phyloP scores from a whole-genome alignment of 2,113 vertebrate genomes.

The Nannospalax galili region DNA sequence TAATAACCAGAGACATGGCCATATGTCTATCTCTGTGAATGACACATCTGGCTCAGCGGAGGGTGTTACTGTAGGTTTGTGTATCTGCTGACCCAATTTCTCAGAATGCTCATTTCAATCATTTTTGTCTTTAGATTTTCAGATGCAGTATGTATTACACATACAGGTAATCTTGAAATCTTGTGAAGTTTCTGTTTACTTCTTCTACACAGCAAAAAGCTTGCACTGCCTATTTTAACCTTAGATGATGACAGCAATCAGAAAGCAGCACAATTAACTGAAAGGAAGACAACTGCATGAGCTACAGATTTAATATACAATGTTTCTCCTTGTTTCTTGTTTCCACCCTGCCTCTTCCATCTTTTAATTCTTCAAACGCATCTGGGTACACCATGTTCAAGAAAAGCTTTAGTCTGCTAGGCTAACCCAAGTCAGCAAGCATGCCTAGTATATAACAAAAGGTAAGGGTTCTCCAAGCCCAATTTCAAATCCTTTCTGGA shows the following conservation, averaged over 20 bases:
- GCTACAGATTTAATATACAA: not conserved
- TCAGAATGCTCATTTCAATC: not conserved
- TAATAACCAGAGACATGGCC: not conserved
- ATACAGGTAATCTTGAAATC: not conserved
- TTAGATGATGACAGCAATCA: not conserved
- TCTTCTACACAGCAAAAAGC: not conserved
- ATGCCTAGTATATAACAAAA: not conserved
- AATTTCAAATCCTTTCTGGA: not conserved
- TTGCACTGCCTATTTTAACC: not conserved
- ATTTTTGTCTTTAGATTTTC: slow-evolving; percentile 11
- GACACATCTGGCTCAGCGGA: not conserved
- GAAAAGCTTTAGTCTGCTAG: not conserved
- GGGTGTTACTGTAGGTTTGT: not conserved
- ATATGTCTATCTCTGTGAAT: not conserved
- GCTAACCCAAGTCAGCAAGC: not conserved
- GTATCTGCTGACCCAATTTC: not conserved
- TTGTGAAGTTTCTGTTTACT: not conserved
- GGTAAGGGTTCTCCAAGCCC: not conserved
- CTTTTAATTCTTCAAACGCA: not conserved
- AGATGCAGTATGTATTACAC: not conserved
- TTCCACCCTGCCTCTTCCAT: not conserved
- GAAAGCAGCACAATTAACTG: not conserved
- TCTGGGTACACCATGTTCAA: not conserved
- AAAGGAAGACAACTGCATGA: not conserved
- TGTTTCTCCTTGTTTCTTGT: not conserved